Evolutionary conservation across 1,140 invertebrate genomes (phyloP), one percentile per base, ranked within the genome.

Genomic region (Bombus sibiricus): DNA sequence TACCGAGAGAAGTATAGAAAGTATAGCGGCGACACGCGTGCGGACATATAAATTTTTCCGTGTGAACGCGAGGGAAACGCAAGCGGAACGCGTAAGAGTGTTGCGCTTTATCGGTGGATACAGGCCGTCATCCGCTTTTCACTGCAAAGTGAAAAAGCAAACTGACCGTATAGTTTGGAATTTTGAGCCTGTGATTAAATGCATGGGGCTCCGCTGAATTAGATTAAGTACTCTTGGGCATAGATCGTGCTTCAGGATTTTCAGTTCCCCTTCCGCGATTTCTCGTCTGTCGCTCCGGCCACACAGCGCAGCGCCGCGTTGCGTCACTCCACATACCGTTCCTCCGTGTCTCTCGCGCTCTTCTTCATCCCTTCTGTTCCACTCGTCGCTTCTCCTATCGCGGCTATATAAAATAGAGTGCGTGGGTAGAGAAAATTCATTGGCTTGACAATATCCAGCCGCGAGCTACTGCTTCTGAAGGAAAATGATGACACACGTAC

Each of bases 131-230:
- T 62, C 47, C 37, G 39, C 69, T 74, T 73, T 68, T 62, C 15
- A 32, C 64, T 32, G 68, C 53, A 84, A 86, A 84, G 66, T 73
- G 74, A 74, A 75, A 72, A 86, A 79, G 34, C 74, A 74, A 87
- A 84, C 85, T 8, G 75, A 22, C 37, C 66, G 53, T 32, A 32
- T 73, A 76, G 59, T 15, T 73, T n/a, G 57, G 81, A 84, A 84
- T 86, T 86, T 83, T 84, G 81, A 84, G 75, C 85, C 75, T 59
- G 81, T 77, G 85, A 86, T 86, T 86, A 86, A 86, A 87, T 87
- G 86, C 86, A 87, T 79, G 82, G 79, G 69, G 68, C 82, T 59
- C 15, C 47, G 59, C 74, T 87, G 62, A 85, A 87, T 87, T 87
- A 79, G 86, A 87, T 87, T 84, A 87, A 87, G 75, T 64, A 79